phyloP scores from a whole-genome alignment of 2,797 vertebrate genomes.

The Diglossa cyanea region DNA sequence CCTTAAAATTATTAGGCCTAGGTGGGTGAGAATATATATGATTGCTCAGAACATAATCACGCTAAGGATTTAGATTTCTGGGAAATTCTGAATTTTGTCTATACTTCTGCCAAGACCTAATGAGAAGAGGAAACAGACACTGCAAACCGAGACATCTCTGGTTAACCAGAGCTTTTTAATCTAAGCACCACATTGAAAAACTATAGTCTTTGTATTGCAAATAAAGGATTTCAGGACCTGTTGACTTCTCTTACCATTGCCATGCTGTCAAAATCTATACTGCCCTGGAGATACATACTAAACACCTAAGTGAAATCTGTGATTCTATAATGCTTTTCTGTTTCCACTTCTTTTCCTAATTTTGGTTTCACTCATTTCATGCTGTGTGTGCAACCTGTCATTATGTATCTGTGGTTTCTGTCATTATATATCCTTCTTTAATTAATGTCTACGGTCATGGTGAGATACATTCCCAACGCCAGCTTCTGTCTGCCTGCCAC shows the following conservation, averaged over 20 bases:
- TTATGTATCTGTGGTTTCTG: neutral
- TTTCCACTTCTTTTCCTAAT: neutral
- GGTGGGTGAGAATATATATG: no score
- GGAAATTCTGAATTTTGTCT: neutral
- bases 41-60: neutral
- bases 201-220: neutral
- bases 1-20: neutral
- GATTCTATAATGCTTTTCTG: neutral
- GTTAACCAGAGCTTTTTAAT: neutral
- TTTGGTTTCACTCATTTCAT: neutral
- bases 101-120: neutral
- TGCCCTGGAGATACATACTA: neutral
- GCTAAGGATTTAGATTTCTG: neutral
- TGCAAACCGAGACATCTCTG: neutral
- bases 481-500: neutral
- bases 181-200: neutral
- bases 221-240: neutral
- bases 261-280: neutral
- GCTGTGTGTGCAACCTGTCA: neutral
- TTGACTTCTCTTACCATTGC: neutral
- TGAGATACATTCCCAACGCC: neutral
- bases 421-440: neutral
- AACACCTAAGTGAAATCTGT: neutral
- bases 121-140: neutral
- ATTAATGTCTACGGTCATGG: neutral